phyloP scores from a whole-genome alignment of 1,140 invertebrate species.

The Aphaenogaster rudis region DNA sequence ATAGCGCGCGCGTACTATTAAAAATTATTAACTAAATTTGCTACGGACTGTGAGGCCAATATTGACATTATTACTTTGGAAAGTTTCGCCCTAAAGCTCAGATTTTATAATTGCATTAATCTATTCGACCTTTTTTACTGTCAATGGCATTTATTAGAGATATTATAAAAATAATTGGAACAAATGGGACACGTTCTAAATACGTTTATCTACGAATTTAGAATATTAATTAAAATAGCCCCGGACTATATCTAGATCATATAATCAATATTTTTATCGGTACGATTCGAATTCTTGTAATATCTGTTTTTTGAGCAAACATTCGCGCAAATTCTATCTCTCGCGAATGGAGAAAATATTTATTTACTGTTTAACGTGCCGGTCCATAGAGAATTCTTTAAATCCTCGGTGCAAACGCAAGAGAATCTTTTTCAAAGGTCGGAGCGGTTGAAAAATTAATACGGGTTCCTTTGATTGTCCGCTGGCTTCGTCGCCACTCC shows the following conservation, averaged over 20 bases:
- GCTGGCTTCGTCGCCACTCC: constrained; percentile 28
- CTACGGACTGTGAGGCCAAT: constrained; percentile 21
- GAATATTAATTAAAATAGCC: not conserved
- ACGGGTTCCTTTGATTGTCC: constrained; percentile 72
- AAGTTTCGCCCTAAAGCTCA: constrained; percentile 33
- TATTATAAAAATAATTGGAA: constrained; percentile 25
- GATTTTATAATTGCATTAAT: constrained; percentile 44
- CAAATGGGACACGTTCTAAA: constrained; percentile 4
- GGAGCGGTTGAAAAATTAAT: constrained; percentile 70
- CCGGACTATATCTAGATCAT: not conserved
- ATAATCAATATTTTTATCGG: constrained; percentile 30
- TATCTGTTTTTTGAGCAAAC: constrained; percentile 35
- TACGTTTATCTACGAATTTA: not conserved
- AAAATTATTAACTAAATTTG: constrained; percentile 59
- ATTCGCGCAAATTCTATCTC: not conserved
- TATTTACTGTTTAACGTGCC: constrained; percentile 11
- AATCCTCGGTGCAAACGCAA: not conserved
- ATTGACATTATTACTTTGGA: constrained; percentile 22
- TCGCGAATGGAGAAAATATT: not conserved
- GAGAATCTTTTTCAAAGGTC: constrained; percentile 60
- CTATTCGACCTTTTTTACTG: not conserved
- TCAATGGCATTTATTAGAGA: not conserved
- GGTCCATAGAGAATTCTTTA: constrained; percentile 26
- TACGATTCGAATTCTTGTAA: not conserved
- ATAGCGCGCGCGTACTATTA: constrained; percentile 29